Base-by-base conservation (phyloP, 2,888 invertebrate species). In the Invenusta paracnida region DNA sequence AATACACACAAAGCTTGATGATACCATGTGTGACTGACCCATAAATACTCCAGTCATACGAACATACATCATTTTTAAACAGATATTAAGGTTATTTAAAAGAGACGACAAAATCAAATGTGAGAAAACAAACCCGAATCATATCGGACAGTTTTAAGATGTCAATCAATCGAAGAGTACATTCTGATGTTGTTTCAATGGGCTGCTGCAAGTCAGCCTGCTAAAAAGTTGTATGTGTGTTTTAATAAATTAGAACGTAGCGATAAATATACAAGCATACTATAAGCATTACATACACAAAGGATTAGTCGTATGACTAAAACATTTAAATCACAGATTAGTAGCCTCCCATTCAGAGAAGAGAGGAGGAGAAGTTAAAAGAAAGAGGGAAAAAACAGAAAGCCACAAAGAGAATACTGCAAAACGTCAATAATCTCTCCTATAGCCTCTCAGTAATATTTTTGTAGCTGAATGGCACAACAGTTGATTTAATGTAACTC, bases 261-360 rank as follows among this genome's bases (percentile, higher is more conserved):
- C 73, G 25, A 73, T 73, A 5, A 73, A 73, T 73, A 73, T 73
- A 73, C 73, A 73, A 73, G 73, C 73, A n/a, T 73, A 73, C 73
- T 73, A 73, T n/a, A 73, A 73, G 73, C 73, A 23, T 13, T 73
- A 73, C 73, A 73, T 73, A 73, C 73, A 73, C 73, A 73, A 73
- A 23, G 27, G 27, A 25, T 5, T 73, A 73, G 73, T 73, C 73
- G 73, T 73, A 73, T 5, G 73, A 73, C 73, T 73, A 73, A 13
- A 73, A 73, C 73, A 73, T 5, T 11, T 2, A 73, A 73, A 73
- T 73, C 73, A 73, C 73, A 73, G 73, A 73, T 23, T 73, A 73
- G 73, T n/a, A 23, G 73, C 17, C 73, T 73, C 73, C 11, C 11
- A 2, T 73, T 73, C 27, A 73, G 17, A 73, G 73, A 73, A 23